phyloP scores from a whole-genome alignment of 1,140 invertebrate genomes.

The Leptinotarsa texana region DNA sequence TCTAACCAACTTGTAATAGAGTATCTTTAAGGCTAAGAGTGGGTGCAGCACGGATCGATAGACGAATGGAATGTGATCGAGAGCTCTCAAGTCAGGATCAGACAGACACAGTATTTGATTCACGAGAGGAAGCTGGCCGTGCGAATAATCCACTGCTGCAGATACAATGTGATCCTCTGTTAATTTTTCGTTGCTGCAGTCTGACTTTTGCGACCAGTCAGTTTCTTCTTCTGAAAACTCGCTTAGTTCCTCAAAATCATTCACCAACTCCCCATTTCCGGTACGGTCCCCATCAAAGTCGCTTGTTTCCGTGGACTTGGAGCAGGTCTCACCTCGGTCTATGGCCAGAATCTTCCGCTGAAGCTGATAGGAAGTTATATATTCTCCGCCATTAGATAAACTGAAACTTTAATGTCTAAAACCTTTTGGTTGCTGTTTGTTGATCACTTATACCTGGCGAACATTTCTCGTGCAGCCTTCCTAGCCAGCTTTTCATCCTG shows the following conservation, averaged over 20 bases:
- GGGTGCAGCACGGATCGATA: constrained; percentile 74
- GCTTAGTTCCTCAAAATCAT: constrained; percentile 39
- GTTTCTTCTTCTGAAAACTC: constrained; percentile 50
- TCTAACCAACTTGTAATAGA: constrained; percentile 70
- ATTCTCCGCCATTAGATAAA: constrained; percentile 81
- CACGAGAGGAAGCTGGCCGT: constrained; percentile 75
- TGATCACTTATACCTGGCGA: constrained; percentile 66
- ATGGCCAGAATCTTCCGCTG: constrained; percentile 70
- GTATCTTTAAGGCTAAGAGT: constrained; percentile 66
- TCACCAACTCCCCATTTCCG: constrained; percentile 44
- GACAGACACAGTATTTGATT: constrained; percentile 73
- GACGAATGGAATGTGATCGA: constrained; percentile 71
- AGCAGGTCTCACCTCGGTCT: constrained; percentile 58
- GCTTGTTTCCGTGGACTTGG: constrained; percentile 48
- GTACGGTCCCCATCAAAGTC: constrained; percentile 51
- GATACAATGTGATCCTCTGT: constrained; percentile 79
- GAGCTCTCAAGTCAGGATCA: constrained; percentile 64
- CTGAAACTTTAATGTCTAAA: constrained; percentile 47
- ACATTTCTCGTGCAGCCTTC: constrained; percentile 81
- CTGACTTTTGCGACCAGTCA: constrained; percentile 53
- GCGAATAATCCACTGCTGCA: constrained; percentile 78
- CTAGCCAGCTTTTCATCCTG: constrained; percentile 83
- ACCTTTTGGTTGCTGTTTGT: not conserved
- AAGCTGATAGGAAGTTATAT: constrained; percentile 79
- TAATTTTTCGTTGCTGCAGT: constrained; percentile 69